These are phyloP conservation scores for Channa maculata DNA, from an alignment of 2,113 vertebrate genomes.

Conservation along the genomic window DNA sequence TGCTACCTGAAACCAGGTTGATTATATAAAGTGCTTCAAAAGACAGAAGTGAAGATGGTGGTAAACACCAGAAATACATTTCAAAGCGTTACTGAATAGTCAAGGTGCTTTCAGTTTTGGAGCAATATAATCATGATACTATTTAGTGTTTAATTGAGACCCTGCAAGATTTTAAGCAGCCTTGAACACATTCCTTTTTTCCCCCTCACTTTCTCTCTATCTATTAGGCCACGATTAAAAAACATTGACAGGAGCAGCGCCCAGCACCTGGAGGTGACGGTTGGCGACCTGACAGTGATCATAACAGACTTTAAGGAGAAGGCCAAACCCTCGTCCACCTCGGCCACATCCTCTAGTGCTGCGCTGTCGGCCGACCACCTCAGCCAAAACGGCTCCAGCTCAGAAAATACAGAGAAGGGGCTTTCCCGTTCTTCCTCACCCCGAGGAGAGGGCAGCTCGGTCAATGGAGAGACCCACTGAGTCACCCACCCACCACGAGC, in stretches of 20 bases:
- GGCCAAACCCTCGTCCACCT: slow-evolving; percentile 92
- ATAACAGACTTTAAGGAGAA: slow-evolving; percentile 99
- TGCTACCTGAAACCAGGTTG: slow-evolving; percentile 12
- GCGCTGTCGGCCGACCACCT: slow-evolving; percentile 86
- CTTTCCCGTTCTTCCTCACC: slow-evolving; percentile 95
- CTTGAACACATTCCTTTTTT: background rate
- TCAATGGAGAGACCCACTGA: slow-evolving; percentile 97
- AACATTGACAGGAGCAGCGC: slow-evolving; percentile 99
- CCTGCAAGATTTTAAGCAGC: background rate
- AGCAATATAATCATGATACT: too few species aligned
- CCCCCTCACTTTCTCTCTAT: background rate
- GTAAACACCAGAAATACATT: slow-evolving; percentile 13
- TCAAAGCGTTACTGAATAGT: background rate
- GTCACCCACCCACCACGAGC: background rate
- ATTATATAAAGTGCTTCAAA: slow-evolving; percentile 19
- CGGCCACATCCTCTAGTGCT: slow-evolving; percentile 77
- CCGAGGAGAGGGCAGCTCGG: slow-evolving; percentile 90
- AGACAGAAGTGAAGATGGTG: background rate
- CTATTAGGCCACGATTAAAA: slow-evolving; percentile 96
- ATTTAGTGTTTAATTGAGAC: background rate
- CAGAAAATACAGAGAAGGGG: slow-evolving; percentile 94
- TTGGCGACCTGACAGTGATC: slow-evolving; percentile 99
- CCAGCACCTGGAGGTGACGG: slow-evolving; percentile 98
- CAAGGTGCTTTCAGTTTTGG: too few species aligned
- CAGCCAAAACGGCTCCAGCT: slow-evolving; percentile 97